These are phyloP conservation scores for Gobionotothen gibberifrons DNA, from an alignment of 2,797 vertebrate genomes.

Conservation along the genomic window DNA sequence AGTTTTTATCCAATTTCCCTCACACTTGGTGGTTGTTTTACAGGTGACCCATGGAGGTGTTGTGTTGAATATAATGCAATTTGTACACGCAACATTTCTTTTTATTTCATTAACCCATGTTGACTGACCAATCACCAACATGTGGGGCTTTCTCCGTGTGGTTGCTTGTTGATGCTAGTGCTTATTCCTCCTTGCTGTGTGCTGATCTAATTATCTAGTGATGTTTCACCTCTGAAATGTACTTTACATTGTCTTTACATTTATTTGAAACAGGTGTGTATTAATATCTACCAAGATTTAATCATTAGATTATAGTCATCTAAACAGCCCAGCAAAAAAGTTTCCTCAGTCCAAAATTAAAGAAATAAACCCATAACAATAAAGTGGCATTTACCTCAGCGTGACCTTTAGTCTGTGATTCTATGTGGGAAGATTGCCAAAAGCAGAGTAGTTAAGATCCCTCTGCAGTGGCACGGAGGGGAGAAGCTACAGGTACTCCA, in stretches of 20 bases:
- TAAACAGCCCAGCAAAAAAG: not conserved
- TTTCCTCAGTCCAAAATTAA: not conserved
- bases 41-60: too few species aligned
- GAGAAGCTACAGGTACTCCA: slow-evolving; percentile 39
- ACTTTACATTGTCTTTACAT: not conserved
- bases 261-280: too few species aligned
- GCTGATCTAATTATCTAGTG: not conserved
- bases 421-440: slow-evolving; percentile 44
- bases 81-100: too few species aligned
- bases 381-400: slow-evolving; percentile 15
- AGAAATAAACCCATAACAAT: slow-evolving; percentile 10
- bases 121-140: not conserved
- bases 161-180: not conserved
- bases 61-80: too few species aligned
- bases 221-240: not conserved
- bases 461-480: slow-evolving; percentile 11
- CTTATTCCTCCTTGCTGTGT: not conserved
- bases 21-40: too few species aligned
- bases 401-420: slow-evolving; percentile 32
- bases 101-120: too few species aligned
- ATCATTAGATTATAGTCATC: slow-evolving; percentile 1
- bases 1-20: not conserved
- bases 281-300: not conserved
- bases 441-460: slow-evolving; percentile 43
- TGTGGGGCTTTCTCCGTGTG: not conserved